Conservation (phyloP, 1,140 invertebrate genomes). For the Hypothenemus hampei region DNA sequence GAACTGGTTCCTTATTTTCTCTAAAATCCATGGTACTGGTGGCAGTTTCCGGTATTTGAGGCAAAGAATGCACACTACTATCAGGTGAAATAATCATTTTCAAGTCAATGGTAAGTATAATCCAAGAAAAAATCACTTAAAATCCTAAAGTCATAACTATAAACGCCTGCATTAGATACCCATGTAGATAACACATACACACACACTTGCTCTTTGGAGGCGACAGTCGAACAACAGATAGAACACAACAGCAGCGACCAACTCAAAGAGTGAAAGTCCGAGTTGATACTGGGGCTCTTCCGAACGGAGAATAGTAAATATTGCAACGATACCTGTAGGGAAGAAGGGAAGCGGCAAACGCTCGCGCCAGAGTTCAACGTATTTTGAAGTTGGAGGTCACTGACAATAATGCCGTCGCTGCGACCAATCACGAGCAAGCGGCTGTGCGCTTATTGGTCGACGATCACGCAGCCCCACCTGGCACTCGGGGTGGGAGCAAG, state of each 20-base stretch:
- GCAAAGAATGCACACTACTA: slow-evolving; percentile 36
- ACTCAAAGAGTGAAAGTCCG: slow-evolving; percentile 46
- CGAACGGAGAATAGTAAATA: slow-evolving; percentile 44
- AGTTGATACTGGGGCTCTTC: slow-evolving; percentile 40
- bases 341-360: slow-evolving; percentile 30
- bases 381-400: slow-evolving; percentile 60
- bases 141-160: background rate
- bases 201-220: slow-evolving; percentile 17
- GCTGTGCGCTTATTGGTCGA: slow-evolving; percentile 41
- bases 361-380: slow-evolving; percentile 51
- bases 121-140: background rate
- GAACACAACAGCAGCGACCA: slow-evolving; percentile 7
- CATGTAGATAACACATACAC: too few relatives aligned
- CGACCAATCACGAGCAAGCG: slow-evolving; percentile 35
- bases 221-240: slow-evolving; percentile 7
- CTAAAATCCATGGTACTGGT: slow-evolving; percentile 30
- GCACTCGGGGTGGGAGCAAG: slow-evolving; percentile 41
- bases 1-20: slow-evolving; percentile 38
- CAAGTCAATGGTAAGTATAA: slow-evolving; percentile 3
- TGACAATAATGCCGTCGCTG: slow-evolving; percentile 47
- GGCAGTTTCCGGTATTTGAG: slow-evolving; percentile 38
- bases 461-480: slow-evolving; percentile 36
- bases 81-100: slow-evolving; percentile 44
- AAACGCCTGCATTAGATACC: too few relatives aligned
- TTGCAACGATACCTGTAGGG: slow-evolving; percentile 45